phyloP scores from a whole-genome alignment of 2,888 invertebrate genomes.

The Poecilobothrus nobilitatus region DNA sequence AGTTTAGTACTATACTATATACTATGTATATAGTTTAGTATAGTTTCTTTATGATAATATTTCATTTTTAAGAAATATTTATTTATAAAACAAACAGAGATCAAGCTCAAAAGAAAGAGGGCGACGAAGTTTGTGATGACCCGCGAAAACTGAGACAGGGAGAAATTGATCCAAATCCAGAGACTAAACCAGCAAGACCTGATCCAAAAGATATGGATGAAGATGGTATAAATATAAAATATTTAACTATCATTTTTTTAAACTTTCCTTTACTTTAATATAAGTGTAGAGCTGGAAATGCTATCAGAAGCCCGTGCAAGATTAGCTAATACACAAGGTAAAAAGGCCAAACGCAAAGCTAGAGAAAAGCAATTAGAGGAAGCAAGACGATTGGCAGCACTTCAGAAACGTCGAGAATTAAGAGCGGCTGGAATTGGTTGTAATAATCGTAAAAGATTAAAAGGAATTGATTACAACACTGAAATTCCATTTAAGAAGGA shows the following conservation, averaged over 20 bases:
- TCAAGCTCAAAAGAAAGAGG: conserved; percentile 93
- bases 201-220: conserved; percentile 99
- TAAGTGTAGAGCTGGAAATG: conserved; percentile 85
- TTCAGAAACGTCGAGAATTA: conserved; percentile 95
- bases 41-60: neutral
- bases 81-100: conserved; percentile 52
- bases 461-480: conserved; percentile 92
- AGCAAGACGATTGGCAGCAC: conserved; percentile 86
- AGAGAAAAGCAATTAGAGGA: conserved; percentile 98
- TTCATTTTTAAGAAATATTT: neutral
- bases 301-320: conserved; percentile 96
- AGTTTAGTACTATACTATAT: no score
- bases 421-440: conserved; percentile 87
- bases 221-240: conserved; percentile 60
- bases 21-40: no score
- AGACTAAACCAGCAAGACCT: conserved; percentile 97
- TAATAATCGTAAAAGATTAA: conserved; percentile 49
- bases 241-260: neutral
- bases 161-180: conserved; percentile 99
- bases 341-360: conserved; percentile 84
- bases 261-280: conserved; percentile 13
- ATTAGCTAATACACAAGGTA: conserved; percentile 95
- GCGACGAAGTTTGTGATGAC: conserved; percentile 85
- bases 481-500: conserved; percentile 97
- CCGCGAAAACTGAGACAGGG: conserved; percentile 96